Base-by-base conservation (phyloP, 2,113 vertebrate genomes). In the Limnothrissa miodon region DNA sequence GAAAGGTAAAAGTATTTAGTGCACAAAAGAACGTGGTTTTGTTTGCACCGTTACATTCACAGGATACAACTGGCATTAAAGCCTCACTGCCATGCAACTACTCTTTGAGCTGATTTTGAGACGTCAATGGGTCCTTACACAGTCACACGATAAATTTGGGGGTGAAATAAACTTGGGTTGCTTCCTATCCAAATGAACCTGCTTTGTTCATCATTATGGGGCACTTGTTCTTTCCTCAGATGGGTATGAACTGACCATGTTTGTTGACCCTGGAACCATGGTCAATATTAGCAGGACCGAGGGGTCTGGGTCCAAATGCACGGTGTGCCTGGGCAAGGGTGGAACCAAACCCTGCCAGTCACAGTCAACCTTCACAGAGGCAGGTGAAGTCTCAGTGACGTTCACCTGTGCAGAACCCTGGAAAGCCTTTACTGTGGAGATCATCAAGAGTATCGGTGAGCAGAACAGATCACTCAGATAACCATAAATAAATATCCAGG, bases 401-500 rank as follows among this genome's bases (percentile, higher is more conserved):
- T 92, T 95, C 46, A 56, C 5, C 0, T 94, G 94, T 86, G 0
- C 82, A 78, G 83, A 25, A 70, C 92, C 92, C 78, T 85, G 92
- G 81, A 84, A 91, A 45, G 80, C 87, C 5, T 93, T 93, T 85
- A 89, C 0, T 0, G 90, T 94, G 82, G 88, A 92, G 66, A 87
- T 93, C 80, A 48, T 81, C 23, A 87, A 23, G 79, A 82, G 66
- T 0, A 92, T 92, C 36, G 90, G 93, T 95, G 84, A 85, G 81
- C 23, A n/a, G 33, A 74, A 1, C 17, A 5, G 36, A 33, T 11
- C 66, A 74, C 25, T 7, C n/a, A 59, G 33, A 66, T 29, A 25
- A 74, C 1, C 4, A 9, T 33, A 8, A 86, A 81, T 56, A 25
- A 39, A 42, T 25, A 45, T 46, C 13, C 62, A 48, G 4, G 29